Evolutionary conservation across 2,113 vertebrate species (phyloP).

Genomic region (Saimiri boliviensis): DNA sequence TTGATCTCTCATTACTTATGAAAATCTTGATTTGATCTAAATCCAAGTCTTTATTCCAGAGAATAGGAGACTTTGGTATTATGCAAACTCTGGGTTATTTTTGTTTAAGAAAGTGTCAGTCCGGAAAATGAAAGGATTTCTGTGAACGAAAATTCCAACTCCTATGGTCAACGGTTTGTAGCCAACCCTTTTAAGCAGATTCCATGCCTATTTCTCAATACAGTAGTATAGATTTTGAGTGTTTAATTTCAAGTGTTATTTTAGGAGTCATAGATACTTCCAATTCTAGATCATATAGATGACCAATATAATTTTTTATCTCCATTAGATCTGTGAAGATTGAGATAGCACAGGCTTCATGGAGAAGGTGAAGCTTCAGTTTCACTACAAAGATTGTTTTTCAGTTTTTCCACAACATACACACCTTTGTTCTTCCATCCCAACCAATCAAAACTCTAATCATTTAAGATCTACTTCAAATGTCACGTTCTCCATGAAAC

Average conservation of each 20-base stretch:
- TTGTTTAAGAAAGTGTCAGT: neutral
- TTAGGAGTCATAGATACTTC: neutral
- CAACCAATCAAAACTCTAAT: neutral
- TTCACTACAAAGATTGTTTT: neutral
- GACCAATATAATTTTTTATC: neutral
- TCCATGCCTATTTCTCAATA: neutral
- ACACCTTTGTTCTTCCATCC: neutral
- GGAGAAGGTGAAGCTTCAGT: neutral
- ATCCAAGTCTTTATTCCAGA: neutral
- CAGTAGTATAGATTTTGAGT: neutral
- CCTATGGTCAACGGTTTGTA: neutral
- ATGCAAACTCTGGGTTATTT: slow-evolving; percentile 2
- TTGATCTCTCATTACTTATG: neutral
- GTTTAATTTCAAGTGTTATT: neutral
- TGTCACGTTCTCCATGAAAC: neutral
- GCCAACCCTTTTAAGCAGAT: neutral
- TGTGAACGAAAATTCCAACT: neutral
- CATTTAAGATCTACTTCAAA: neutral
- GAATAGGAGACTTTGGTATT: neutral
- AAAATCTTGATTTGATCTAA: slow-evolving; percentile 17
- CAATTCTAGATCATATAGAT: neutral
- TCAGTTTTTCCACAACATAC: neutral
- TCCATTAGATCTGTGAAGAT: neutral
- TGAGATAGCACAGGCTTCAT: neutral
- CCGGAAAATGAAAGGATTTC: neutral